Evolutionary conservation across 2,113 vertebrate species (phyloP).

Genomic region (Pseudonaja textilis): DNA sequence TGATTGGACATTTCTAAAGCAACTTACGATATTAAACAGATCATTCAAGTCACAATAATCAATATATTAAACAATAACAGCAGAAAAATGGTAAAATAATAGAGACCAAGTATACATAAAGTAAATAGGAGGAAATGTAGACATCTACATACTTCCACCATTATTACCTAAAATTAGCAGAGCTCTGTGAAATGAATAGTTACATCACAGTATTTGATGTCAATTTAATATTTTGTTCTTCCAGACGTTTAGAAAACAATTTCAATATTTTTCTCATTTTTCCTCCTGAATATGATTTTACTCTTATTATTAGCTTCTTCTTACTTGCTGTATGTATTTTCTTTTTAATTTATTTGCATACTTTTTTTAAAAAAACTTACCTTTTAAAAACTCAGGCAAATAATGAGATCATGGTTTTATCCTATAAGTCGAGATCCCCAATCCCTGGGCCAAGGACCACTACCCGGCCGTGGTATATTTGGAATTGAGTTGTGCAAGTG

Average conservation of each 20-base stretch:
- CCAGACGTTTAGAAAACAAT: neutral
- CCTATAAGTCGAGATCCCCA: neutral
- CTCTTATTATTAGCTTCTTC: neutral
- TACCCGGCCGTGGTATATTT: neutral
- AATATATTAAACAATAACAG: neutral
- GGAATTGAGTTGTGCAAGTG: neutral
- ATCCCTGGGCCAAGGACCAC: too few species aligned
- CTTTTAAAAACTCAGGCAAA: neutral
- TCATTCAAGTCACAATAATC: neutral
- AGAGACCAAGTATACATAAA: neutral
- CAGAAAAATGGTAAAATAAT: neutral
- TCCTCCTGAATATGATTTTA: neutral
- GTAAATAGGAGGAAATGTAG: neutral
- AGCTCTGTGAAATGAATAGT: neutral
- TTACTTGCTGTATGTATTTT: neutral
- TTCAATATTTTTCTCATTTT: neutral
- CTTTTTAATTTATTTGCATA: neutral
- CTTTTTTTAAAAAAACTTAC: too few species aligned
- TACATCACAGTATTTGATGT: neutral
- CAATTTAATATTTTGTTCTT: neutral
- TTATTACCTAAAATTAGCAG: neutral
- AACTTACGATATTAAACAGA: neutral
- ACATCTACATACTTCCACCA: neutral
- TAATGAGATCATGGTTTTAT: neutral
- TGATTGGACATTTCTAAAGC: neutral